Evolutionary conservation across 2,797 vertebrate species (phyloP), one percentile per base, ranked within the genome.

Genomic region (Lycodopsis pacificus): DNA sequence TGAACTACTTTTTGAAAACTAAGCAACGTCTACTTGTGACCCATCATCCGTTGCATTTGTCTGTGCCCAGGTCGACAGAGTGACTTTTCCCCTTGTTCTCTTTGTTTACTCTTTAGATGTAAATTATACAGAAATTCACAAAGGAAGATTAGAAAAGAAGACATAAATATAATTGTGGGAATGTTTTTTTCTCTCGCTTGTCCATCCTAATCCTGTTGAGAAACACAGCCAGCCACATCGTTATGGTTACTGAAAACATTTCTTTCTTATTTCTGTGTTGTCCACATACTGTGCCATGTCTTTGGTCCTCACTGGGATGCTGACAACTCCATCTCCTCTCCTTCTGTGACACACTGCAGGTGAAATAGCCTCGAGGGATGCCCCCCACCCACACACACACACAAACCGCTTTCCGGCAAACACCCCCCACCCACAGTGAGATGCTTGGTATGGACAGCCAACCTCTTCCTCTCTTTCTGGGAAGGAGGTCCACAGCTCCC

Each of bases 401-500:
- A 34, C 32, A 34, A 5, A 2, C 22, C 1, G 75, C 54, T 77
- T 80, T 80, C n/a, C 56, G 82, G 68, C 78, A 53, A 81, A 79
- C 7, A 4, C 57, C 22, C 75, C 56, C 11, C 15, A 19, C 49
- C n/a, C 53, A 7, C 27, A 7, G 62, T 78, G 68, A 77, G 65
- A 81, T 7, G 40, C 66, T 79, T 78, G 71, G 71, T 69, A 77
- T 27, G 53, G 61, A 61, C 67, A 61, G 17, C 27, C 56, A 3
- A 7, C 32, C 32, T 76, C 56, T 42, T 14, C 12, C 64, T 61
- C 25, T 38, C 13, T 42, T 34, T 44, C 25, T 71, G 36, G 32
- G 65, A 49, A 34, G 64, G 89, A 91, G 91, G 79, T 71, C 86
- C 86, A 93, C 90, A 93, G 93, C 90, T 72, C 91, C 92, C 89